Evolutionary conservation across 2,797 vertebrate species (phyloP).

Genomic region (Neopelma chrysocephalum): DNA sequence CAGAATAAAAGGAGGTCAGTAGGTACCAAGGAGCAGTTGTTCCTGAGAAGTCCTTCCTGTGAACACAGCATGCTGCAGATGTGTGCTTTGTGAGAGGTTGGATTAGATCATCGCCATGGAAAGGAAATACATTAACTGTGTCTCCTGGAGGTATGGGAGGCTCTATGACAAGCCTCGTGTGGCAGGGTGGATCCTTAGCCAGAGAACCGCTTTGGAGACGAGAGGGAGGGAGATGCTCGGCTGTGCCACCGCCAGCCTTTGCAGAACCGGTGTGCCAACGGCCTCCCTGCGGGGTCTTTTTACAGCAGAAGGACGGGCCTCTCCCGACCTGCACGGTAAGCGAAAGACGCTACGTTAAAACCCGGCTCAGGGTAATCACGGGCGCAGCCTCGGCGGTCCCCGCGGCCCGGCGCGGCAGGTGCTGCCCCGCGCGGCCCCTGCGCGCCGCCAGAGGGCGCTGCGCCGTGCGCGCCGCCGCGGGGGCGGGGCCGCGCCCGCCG

Average conservation of each 20-base stretch:
- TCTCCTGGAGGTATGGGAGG: neutral
- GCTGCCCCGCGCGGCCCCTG: neutral
- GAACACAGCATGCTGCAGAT: too few relatives aligned
- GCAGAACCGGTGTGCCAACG: neutral
- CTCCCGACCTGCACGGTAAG: neutral
- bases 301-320: neutral
- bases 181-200: neutral
- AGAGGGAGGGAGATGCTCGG: neutral
- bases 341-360: fast-evolving
- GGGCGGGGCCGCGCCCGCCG: neutral
- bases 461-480: neutral
- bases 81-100: neutral
- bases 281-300: neutral
- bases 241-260: neutral
- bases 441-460: conserved; percentile 18
- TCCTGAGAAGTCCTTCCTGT: neutral
- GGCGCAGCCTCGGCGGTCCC: neutral
- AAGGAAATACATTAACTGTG: neutral
- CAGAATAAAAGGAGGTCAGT: neutral
- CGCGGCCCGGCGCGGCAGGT: neutral
- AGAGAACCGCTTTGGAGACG: neutral
- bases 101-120: neutral
- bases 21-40: neutral
- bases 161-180: neutral
- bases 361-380: neutral